phyloP scores from a whole-genome alignment of 2,888 invertebrate species.

The Nephrotoma appendiculata region DNA sequence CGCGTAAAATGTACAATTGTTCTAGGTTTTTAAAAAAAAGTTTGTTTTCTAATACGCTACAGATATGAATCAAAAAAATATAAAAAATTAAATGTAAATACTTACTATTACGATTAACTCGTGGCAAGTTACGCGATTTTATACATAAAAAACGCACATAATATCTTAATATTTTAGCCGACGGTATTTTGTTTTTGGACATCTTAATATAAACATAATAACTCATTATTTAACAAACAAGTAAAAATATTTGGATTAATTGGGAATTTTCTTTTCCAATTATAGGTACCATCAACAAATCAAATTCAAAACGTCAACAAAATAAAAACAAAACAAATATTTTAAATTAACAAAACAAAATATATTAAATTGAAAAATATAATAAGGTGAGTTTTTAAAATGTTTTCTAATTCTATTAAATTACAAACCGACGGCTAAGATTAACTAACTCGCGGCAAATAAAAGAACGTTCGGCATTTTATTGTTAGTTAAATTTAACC shows the following conservation, averaged over 20 bases:
- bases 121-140: neutral
- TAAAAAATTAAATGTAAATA: neutral
- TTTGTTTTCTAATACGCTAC: neutral
- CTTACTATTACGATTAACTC: neutral
- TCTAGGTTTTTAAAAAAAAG: neutral
- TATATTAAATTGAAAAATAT: neutral
- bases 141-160: neutral
- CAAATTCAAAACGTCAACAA: neutral
- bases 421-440: neutral
- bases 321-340: neutral
- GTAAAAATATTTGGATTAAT: neutral
- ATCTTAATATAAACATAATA: neutral
- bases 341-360: neutral
- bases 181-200: neutral
- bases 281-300: neutral
- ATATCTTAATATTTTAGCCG: neutral
- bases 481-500: no score
- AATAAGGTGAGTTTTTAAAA: neutral
- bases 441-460: no score
- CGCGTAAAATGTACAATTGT: neutral
- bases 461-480: no score
- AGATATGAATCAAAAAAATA: neutral
- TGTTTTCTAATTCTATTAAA: neutral
- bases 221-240: neutral
- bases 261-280: neutral